These are phyloP conservation scores for Australoheros facetus DNA, from an alignment of 2,797 vertebrate species.

Conservation along the genomic window DNA sequence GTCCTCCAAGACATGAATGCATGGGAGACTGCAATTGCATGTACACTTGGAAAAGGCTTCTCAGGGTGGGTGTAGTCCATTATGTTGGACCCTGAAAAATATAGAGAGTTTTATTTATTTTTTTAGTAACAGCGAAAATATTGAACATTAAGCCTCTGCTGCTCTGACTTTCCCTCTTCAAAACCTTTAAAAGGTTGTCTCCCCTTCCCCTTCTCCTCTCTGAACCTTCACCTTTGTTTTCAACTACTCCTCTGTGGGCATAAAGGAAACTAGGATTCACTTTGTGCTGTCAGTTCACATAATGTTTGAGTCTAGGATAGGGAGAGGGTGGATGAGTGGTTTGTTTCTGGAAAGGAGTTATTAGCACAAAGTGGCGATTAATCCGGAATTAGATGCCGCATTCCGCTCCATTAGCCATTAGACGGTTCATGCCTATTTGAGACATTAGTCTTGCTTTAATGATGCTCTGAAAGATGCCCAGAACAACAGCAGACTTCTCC, in stretches of 20 bases:
- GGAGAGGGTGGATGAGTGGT: not conserved
- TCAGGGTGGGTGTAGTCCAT: not conserved
- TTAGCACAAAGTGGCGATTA: constrained; percentile 20
- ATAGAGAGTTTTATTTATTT: not conserved
- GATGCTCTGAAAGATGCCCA: not conserved
- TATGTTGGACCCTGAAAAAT: constrained; percentile 34
- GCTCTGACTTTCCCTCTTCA: not conserved
- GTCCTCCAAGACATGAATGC: not conserved
- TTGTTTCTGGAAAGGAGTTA: constrained; percentile 22
- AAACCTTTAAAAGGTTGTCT: not conserved
- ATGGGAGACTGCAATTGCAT: not conserved
- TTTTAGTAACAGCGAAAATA: not conserved
- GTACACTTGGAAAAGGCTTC: not conserved
- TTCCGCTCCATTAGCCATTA: not conserved
- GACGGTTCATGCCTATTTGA: not conserved
- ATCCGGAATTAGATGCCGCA: constrained; percentile 46
- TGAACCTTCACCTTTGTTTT: not conserved
- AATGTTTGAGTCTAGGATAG: not conserved
- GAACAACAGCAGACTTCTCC: not conserved
- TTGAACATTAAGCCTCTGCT: not conserved
- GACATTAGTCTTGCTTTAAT: not conserved
- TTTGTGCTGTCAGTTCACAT: not conserved
- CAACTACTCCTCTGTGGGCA: not conserved
- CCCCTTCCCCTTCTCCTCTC: not conserved
- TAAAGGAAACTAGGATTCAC: constrained; percentile 1